These are phyloP conservation scores for Cololabis saira DNA, from an alignment of 2,113 vertebrate species.

Conservation along the genomic window DNA sequence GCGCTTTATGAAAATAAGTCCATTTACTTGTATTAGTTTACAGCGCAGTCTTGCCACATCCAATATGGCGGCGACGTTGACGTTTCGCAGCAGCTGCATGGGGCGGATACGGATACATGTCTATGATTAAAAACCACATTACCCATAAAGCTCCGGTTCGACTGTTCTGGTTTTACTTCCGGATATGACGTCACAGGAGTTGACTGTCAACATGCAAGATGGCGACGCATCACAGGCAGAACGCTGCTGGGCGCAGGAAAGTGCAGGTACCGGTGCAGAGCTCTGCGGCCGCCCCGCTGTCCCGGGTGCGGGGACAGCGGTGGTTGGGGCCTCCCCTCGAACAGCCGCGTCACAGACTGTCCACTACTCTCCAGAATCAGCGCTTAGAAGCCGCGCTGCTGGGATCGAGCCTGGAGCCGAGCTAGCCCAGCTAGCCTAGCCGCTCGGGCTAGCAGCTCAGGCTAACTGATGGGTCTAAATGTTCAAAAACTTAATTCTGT, in stretches of 20 bases:
- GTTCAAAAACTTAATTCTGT: neutral
- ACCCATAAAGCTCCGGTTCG: constrained; percentile 55
- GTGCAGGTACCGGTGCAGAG: constrained; percentile 86
- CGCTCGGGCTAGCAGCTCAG: constrained; percentile 31
- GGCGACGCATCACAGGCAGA: constrained; percentile 99
- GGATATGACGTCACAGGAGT: constrained; percentile 86
- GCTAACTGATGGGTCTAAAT: constrained; percentile 41
- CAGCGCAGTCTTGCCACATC: no score
- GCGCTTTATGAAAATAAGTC: no score
- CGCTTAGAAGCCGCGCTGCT: neutral
- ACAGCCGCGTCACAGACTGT: neutral
- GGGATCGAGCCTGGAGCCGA: constrained; percentile 63
- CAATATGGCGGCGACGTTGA: no score
- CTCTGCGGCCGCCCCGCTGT: constrained; percentile 7
- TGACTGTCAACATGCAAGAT: constrained; percentile 99
- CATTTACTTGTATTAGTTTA: no score
- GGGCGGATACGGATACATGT: no score
- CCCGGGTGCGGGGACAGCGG: neutral
- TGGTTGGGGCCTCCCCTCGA: neutral
- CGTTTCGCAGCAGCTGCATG: no score
- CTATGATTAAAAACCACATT: constrained; percentile 68
- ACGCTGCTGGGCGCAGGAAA: constrained; percentile 98
- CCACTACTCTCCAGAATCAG: neutral
- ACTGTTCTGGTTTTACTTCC: constrained; percentile 59
- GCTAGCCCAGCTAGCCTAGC: constrained; percentile 71